Evolutionary conservation across 2,888 invertebrate genomes (phyloP).

Genomic region (Embidobia sp.): DNA sequence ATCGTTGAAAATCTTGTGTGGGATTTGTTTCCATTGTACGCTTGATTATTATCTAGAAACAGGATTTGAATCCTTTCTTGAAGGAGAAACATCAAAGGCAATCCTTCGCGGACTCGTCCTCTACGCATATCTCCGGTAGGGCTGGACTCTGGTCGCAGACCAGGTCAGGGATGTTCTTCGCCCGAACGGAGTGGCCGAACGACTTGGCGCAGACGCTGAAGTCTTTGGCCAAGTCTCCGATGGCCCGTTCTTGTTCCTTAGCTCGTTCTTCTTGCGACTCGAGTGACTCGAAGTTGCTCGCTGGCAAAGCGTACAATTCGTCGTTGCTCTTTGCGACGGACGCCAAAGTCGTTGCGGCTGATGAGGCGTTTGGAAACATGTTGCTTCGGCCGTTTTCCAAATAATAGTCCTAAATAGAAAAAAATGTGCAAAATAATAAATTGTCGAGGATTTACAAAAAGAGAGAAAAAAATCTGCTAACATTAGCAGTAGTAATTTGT

Average conservation of each 20-base stretch:
- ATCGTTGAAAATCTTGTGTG: background rate
- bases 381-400: constrained; percentile 78
- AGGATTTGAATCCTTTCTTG: constrained; percentile 69
- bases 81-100: constrained; percentile 77
- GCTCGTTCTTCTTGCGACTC: no score
- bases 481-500: no score
- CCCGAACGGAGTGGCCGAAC: constrained; percentile 73
- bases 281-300: constrained; percentile 64
- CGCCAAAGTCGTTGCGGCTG: constrained; percentile 84
- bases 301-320: constrained; percentile 67
- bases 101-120: constrained; percentile 77
- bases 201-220: constrained; percentile 77
- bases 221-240: constrained; percentile 77
- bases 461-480: no score
- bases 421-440: no score
- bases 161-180: constrained; percentile 67
- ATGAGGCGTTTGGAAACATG: constrained; percentile 74
- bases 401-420: constrained; percentile 73
- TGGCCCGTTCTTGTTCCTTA: constrained; percentile 74
- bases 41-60: constrained; percentile 62
- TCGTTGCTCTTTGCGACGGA: constrained; percentile 79
- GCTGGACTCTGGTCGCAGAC: constrained; percentile 63
- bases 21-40: background rate
- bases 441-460: no score
- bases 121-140: constrained; percentile 71